These are phyloP conservation scores for Drosophila sp. DNA, from an alignment of 1,140 invertebrate species.

Conservation along the genomic window DNA sequence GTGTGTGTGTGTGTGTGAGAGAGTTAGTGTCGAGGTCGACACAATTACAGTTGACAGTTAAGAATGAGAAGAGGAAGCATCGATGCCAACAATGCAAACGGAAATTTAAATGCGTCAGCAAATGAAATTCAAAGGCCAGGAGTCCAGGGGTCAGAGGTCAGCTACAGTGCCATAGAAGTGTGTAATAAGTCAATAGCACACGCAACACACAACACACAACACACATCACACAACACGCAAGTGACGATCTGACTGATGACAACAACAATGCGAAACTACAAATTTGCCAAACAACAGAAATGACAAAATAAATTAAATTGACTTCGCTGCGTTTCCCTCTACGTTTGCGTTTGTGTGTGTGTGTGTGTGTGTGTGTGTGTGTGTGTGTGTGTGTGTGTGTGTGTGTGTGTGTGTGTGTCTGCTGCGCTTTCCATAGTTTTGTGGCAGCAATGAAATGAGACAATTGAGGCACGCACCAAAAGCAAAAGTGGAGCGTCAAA, in stretches of 20 bases:
- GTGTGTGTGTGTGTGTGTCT: conserved; percentile 47
- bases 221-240: no score
- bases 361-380: conserved; percentile 20
- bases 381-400: conserved; percentile 24
- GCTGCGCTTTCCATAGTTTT: conserved; percentile 65
- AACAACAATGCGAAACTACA: conserved; percentile 46
- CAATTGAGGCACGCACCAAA: conserved; percentile 64
- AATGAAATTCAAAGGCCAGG: conserved; percentile 57
- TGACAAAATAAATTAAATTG: conserved; percentile 82
- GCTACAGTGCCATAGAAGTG: conserved; percentile 32
- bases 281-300: conserved; percentile 74
- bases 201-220: no score
- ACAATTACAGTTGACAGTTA: conserved; percentile 40
- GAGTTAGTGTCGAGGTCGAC: conserved; percentile 29
- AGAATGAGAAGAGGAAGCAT: conserved; percentile 18
- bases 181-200: conserved; percentile 61
- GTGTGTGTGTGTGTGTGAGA: conserved; percentile 3
- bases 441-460: conserved; percentile 48
- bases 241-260: conserved; percentile 35
- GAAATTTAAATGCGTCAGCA: conserved; percentile 81
- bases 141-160: conserved; percentile 3
- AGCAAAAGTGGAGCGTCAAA: conserved; percentile 34
- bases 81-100: conserved; percentile 57
- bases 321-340: conserved; percentile 52
- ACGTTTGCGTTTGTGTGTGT: neutral